Conservation (phyloP, 1,140 invertebrate species). For the Rhizoglyphus robini region DNA sequence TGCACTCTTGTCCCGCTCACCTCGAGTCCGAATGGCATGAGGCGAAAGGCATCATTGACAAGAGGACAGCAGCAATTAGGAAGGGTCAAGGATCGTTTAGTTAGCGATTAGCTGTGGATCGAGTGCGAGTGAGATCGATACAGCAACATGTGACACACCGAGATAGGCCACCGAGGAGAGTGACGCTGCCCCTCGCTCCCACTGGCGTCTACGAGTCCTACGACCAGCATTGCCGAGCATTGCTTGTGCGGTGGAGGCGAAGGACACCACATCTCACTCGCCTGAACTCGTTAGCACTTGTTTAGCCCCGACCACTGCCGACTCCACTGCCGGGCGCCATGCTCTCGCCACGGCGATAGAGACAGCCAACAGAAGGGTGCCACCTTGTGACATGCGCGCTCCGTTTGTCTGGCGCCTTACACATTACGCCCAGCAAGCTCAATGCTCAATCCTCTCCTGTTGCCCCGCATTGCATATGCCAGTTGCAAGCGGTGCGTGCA, state of each 20-base stretch:
- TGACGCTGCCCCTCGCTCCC: neutral
- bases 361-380: constrained; percentile 4
- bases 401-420: neutral
- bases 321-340: neutral
- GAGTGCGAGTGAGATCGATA: constrained; percentile 4
- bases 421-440: neutral
- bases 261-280: constrained; percentile 6
- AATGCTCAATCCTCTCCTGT: constrained; percentile 2
- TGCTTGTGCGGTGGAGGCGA: neutral
- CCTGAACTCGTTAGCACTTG: constrained; percentile 17
- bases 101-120: neutral
- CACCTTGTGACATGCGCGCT: constrained; percentile 7
- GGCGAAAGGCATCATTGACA: too few species aligned
- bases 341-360: neutral
- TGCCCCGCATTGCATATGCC: constrained; percentile 9
- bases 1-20: too few species aligned
- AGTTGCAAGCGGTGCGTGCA: constrained; percentile 15
- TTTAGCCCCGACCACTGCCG: neutral
- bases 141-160: constrained; percentile 7
- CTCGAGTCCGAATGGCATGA: too few species aligned
- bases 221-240: constrained; percentile 1
- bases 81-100: constrained; percentile 15
- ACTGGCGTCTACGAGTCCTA: neutral
- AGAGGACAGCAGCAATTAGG: too few species aligned
- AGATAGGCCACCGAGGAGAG: neutral